These are phyloP conservation scores for Leucoraja ocellata DNA, from an alignment of 2,797 vertebrate species.

Conservation along the genomic window DNA sequence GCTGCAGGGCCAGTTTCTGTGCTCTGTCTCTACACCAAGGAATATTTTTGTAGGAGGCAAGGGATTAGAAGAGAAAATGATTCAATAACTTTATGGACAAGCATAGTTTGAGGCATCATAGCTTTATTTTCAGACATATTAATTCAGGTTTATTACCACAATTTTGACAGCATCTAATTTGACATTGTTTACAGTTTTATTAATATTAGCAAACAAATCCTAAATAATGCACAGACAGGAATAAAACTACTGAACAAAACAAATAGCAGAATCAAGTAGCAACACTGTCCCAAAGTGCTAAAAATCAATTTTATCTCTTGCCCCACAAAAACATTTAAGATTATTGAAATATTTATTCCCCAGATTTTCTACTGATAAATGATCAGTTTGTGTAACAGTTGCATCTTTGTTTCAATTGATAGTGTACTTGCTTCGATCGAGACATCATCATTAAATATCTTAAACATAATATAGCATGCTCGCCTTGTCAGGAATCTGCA, in stretches of 20 bases:
- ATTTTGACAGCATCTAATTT: neutral
- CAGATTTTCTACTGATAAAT: too few species aligned
- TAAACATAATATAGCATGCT: too few species aligned
- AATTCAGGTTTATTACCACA: conserved; percentile 7
- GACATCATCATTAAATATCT: too few species aligned
- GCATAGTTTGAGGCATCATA: conserved; percentile 2
- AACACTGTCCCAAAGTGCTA: neutral
- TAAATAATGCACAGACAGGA: neutral
- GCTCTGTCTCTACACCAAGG: too few species aligned
- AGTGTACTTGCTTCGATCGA: neutral
- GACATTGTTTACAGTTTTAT: neutral
- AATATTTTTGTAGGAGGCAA: too few species aligned
- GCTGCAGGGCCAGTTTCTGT: too few species aligned
- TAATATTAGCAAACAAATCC: neutral
- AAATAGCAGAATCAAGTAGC: neutral
- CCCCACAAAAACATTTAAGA: too few species aligned
- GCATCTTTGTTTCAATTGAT: neutral
- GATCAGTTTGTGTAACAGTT: neutral
- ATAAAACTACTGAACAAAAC: neutral
- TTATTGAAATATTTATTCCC: too few species aligned
- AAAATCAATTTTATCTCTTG: neutral
- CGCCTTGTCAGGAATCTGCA: neutral
- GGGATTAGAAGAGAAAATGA: too few species aligned
- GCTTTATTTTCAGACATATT: conserved; percentile 35
- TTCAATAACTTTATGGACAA: neutral